phyloP scores from a whole-genome alignment of 2,888 invertebrate species.

The Drosophila meridiana region DNA sequence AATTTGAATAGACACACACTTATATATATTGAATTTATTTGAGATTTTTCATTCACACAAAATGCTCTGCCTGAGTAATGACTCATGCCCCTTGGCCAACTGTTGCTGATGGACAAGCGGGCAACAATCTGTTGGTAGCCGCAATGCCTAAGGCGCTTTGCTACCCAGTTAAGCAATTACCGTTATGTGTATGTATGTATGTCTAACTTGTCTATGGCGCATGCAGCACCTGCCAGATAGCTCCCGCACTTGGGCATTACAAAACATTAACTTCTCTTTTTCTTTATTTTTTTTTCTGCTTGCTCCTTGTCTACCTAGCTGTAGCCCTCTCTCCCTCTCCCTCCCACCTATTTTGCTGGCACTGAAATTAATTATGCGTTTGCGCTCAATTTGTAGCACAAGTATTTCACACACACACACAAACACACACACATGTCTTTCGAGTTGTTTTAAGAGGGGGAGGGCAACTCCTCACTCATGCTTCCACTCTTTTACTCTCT shows the following conservation, averaged over 20 bases:
- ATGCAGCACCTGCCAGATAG: conserved; percentile 40
- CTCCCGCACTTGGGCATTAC: conserved; percentile 71
- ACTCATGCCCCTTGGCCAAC: conserved; percentile 18
- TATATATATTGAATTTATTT: neutral
- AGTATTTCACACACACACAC: conserved; percentile 53
- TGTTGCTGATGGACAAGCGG: conserved; percentile 37
- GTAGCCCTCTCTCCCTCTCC: neutral
- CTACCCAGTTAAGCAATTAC: conserved; percentile 57
- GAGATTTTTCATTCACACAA: neutral
- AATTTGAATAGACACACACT: neutral
- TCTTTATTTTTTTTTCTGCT: conserved; percentile 35
- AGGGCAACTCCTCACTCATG: conserved; percentile 54
- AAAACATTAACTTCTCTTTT: conserved; percentile 75
- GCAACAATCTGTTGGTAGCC: conserved; percentile 21
- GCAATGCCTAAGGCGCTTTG: conserved; percentile 23
- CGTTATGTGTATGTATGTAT: conserved; percentile 46
- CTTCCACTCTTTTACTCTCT: neutral
- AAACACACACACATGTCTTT: neutral
- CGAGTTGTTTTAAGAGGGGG: neutral
- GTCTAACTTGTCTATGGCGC: conserved; percentile 27
- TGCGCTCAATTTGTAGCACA: conserved; percentile 80
- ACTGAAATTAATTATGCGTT: conserved; percentile 81
- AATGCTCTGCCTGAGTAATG: conserved; percentile 1
- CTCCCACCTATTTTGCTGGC: conserved; percentile 35
- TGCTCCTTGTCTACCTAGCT: neutral